phyloP scores from a whole-genome alignment of 2,888 invertebrate species.

The Protophormia terraenovae region DNA sequence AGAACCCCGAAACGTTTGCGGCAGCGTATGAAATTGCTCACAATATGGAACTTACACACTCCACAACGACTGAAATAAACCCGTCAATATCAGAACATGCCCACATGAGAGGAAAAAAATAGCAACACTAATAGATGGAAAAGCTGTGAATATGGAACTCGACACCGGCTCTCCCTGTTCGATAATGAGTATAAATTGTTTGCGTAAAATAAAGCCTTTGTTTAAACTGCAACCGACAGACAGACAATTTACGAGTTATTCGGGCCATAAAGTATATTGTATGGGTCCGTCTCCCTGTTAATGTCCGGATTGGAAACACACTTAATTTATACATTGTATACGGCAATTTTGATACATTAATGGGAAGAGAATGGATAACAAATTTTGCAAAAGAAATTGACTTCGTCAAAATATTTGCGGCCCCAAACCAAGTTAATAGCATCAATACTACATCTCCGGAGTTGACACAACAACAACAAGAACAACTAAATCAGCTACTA shows the following conservation, averaged over 20 bases:
- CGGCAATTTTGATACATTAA: not conserved
- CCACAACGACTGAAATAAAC: not conserved
- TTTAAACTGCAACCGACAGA: not conserved
- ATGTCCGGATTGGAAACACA: not conserved
- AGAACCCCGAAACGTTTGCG: not conserved
- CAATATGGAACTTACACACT: slow-evolving; percentile 6
- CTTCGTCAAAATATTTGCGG: not conserved
- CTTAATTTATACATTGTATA: not conserved
- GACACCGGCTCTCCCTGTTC: slow-evolving; percentile 43
- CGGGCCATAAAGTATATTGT: not conserved
- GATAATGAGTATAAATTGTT: slow-evolving; percentile 11
- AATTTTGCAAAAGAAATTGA: too few species aligned
- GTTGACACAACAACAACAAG: not conserved
- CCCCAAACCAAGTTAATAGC: not conserved
- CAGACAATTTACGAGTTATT: slow-evolving; percentile 23
- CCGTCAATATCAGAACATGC: not conserved
- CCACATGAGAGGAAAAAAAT: slow-evolving; percentile 10
- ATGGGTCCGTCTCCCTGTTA: not conserved
- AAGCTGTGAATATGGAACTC: slow-evolving; percentile 35
- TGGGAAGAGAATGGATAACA: too few species aligned
- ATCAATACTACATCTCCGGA: not conserved
- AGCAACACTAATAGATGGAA: slow-evolving; percentile 18
- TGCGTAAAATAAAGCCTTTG: not conserved
- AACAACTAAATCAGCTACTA: not conserved
- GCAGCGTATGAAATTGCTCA: not conserved